Base-by-base conservation (phyloP, 1,140 invertebrate genomes). In the Dysdera silvatica region DNA sequence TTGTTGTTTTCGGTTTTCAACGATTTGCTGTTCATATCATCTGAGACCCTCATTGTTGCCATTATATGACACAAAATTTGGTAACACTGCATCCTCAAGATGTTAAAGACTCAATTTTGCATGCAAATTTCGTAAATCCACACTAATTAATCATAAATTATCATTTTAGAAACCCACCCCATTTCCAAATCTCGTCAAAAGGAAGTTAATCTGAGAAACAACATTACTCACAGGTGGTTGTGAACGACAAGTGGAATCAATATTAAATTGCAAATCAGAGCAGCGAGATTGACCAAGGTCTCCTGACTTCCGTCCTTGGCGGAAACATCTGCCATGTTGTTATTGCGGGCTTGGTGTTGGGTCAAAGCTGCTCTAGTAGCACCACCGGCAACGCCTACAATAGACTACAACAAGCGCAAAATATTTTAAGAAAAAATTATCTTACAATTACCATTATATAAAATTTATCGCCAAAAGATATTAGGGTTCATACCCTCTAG, bases 281-380 rank as follows among this genome's bases (percentile, higher is more conserved):
- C 91, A 31, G 87, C 73, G 43, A 97, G 78, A 78, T 97, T 97
- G 1, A 97, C 91, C 68, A 91, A 82, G 0, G 92, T 97, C 75
- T 98, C 95, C 80, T 98, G 95, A 67, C 90, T 93, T 8, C 89
- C 88, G 77, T 98, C 95, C 80, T 98, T 98, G 1, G 93, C 93
- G 4, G 90, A 86, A 1, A 98, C 89, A 79, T 98, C 82, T 2
- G 88, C 95, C 75, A 95, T 82, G 77, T 98, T 98, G 63, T 89
- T 87, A 65, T 85, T 76, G 47, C 89, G 76, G 0, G 93, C 90
- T 80, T 87, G 76, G 23, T 70, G 69, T 48, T 71, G 69, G 0
- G 91, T 94, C 65, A 98, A 78, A 4, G 93, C 88, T 5, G 90
- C 88, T 73, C 94, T 81, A 0, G 95, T 97, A 2, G 93, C 90